phyloP scores from a whole-genome alignment of 2,888 invertebrate genomes.

The Sussaba pulchella region DNA sequence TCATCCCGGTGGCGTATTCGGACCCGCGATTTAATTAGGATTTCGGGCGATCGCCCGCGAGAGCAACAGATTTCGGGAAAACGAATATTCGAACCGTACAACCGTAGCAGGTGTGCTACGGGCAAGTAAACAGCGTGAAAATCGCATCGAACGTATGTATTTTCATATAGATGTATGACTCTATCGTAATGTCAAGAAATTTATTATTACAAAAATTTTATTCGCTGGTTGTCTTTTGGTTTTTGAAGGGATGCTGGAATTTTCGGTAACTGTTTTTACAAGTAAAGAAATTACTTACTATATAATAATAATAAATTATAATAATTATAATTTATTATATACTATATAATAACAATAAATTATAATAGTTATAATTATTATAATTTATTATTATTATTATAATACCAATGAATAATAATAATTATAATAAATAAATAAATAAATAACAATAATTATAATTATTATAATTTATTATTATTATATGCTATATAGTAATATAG shows the following conservation, averaged over 20 bases:
- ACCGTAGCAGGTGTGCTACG: slow-evolving; percentile 25
- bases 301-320: no score
- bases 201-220: background rate
- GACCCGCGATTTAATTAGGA: slow-evolving; percentile 84
- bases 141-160: slow-evolving; percentile 14
- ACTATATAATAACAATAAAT: no score
- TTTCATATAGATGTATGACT: slow-evolving; percentile 9
- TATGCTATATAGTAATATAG: no score
- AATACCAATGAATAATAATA: no score
- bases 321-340: no score
- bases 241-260: background rate
- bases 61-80: slow-evolving; percentile 81
- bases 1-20: slow-evolving; percentile 73
- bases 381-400: no score
- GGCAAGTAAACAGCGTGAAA: slow-evolving; percentile 26
- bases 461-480: no score
- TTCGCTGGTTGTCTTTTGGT: background rate
- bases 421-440: no score
- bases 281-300: background rate
- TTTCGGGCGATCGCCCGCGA: slow-evolving; percentile 78
- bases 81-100: slow-evolving; percentile 58
- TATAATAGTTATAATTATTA: no score
- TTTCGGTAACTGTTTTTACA: background rate
- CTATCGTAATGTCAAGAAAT: slow-evolving; percentile 2
- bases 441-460: no score